Evolutionary conservation across 2,797 vertebrate genomes (phyloP).

Genomic region (Spatula clypeata): DNA sequence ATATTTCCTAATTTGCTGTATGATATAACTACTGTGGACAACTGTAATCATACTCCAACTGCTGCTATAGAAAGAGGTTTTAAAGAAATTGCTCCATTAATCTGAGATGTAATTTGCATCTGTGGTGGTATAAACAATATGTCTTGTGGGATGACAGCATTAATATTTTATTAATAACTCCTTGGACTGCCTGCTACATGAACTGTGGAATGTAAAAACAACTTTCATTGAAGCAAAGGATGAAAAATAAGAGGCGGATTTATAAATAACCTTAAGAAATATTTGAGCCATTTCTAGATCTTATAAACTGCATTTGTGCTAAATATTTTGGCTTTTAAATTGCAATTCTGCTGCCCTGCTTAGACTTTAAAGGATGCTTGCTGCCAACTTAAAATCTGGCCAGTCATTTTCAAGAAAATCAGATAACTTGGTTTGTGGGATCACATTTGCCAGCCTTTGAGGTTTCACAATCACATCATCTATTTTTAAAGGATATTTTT

Average conservation of each 20-base stretch:
- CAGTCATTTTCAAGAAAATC: slow-evolving; percentile 4
- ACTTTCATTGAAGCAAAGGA: background rate
- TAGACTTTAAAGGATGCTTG: background rate
- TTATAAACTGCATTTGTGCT: background rate
- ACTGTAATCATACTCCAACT: slow-evolving; percentile 49
- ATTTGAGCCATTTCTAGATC: background rate
- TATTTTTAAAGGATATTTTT: background rate
- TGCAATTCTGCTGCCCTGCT: background rate
- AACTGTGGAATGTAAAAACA: slow-evolving; percentile 25
- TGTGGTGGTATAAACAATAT: slow-evolving; percentile 37
- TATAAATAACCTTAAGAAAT: background rate
- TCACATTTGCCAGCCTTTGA: background rate
- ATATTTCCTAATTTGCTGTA: slow-evolving; percentile 69
- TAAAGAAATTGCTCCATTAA: slow-evolving; percentile 41
- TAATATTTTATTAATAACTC: slow-evolving; percentile 55
- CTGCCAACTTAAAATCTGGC: background rate
- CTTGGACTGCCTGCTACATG: slow-evolving; percentile 2
- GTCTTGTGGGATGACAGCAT: background rate
- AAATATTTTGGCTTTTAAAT: slow-evolving; percentile 4
- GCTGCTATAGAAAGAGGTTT: slow-evolving; percentile 48
- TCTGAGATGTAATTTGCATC: slow-evolving; percentile 53
- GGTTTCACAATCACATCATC: background rate
- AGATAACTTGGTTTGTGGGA: background rate
- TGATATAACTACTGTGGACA: slow-evolving; percentile 68
- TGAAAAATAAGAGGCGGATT: background rate